Evolutionary conservation across 2,888 invertebrate species (phyloP), one percentile per base, ranked within the genome.

Genomic region (Gasteruption jaculator): DNA sequence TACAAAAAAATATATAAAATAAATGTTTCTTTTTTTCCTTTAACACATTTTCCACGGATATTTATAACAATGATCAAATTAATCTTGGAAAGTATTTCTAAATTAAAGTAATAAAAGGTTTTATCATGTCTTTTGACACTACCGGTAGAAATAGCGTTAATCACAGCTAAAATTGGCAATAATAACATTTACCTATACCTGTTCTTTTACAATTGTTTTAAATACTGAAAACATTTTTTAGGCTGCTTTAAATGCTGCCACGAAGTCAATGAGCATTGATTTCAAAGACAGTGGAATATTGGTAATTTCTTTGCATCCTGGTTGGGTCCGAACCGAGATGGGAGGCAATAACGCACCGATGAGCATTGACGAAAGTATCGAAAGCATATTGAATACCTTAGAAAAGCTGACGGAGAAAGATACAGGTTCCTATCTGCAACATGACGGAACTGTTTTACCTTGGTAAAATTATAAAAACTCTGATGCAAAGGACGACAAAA

Each of bases 271-370:
- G 78, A 85, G 88, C 58, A 65, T 86, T 5, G 93, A 94, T 68
- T 74, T 93, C 48, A 82, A 81, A 62, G 76, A 78, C 25, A 80
- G 85, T 53, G 79, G 82, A 30, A 90, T 94, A 50, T 61, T 91
- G 12, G 86, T 83, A 1, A 76, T 83, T 1, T 77, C 75, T 40
- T 65, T 94, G 45, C 92, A 93, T 72, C 93, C 93, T 0, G 93
- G 93, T 2, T 93, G 92, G 93, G 91, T 93, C 5, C 81, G 83
- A 64, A 94, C 93, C 0, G 85, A 85, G 51, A 85, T 93, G 88
- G 93, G 93, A 4, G 92, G 93, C 4, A 71, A 76, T 25, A 82
- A 80, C 51, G 93, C 92, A 1, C 83, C 84, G 0, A 71, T 91
- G 21, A 82, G 83, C 37, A 73, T 88, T 2, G 78, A 83, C 16